phyloP scores from a whole-genome alignment of 2,888 invertebrate species.

The Sesia bembeciformis region DNA sequence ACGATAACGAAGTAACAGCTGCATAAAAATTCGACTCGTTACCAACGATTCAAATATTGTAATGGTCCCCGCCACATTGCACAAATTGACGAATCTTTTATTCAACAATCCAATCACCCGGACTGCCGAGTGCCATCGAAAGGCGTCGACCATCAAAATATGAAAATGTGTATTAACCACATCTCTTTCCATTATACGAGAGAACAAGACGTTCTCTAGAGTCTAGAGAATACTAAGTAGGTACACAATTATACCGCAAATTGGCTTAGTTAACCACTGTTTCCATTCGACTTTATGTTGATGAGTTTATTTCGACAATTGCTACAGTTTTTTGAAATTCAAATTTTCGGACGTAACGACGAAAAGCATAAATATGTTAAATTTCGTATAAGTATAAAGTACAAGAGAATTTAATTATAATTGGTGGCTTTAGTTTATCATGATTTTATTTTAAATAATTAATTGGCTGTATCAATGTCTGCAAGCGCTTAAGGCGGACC shows the following conservation, averaged over 20 bases:
- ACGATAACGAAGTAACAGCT: not conserved
- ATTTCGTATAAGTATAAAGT: not conserved
- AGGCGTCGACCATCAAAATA: constrained; percentile 54
- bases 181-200: not conserved
- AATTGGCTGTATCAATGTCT: no score
- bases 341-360: not conserved
- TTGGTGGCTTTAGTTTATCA: no score
- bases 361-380: not conserved
- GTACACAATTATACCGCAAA: constrained; percentile 33
- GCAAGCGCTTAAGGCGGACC: no score
- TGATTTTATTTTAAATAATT: no score
- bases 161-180: constrained; percentile 24
- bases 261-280: constrained; percentile 62
- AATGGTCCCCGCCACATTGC: constrained; percentile 49
- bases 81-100: constrained; percentile 70
- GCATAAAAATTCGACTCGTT: constrained; percentile 44
- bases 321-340: not conserved
- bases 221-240: constrained; percentile 8
- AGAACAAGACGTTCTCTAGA: not conserved
- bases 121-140: constrained; percentile 51
- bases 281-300: constrained; percentile 19
- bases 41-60: constrained; percentile 15
- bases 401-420: not conserved
- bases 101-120: constrained; percentile 66
- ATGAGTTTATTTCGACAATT: not conserved